Evolutionary conservation across 1,140 invertebrate species (phyloP), one percentile per base, ranked within the genome.

Genomic region (Pissodes strobi): DNA sequence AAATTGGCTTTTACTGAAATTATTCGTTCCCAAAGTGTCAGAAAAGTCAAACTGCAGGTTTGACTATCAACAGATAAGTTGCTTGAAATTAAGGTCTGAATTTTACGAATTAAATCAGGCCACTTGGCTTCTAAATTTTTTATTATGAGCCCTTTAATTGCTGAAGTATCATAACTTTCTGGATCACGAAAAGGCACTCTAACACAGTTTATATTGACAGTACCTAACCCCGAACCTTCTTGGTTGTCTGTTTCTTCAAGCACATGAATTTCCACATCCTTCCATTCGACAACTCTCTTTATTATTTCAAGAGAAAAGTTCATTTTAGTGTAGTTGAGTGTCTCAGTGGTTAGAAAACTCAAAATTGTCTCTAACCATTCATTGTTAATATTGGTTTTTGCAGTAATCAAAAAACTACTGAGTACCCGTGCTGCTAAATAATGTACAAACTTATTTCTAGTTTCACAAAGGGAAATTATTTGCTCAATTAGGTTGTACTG

Each of bases 1-100:
- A 95, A 81, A 81, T 94, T 94, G 10, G 92, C 90, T 79, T 92
- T 93, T 0, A 94, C 91, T 41, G 91, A 93, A 73, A 95, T 94
- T n/a, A 92, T 91, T 63, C 90, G 90, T 74, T 93, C 90, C 92
- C 92, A 94, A 8, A 94, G 79, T 53, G 89, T 86, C 39, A 94
- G 82, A 74, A 94, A 94, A 18, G 90, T 91, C 30, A 93, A 82
- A 43, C 93, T 85, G 76, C 86, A 87, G 66, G 86, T 86, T 80
- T 85, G 86, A 58, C 83, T 80, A 69, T 84, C 83, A 41, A 82
- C 74, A 67, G 68, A 63, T 13, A 83, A 79, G 76, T 83, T 84
- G 76, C 83, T 77, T 51, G 79, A 75, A 71, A 86, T 83, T 52
- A 87, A 74, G 66, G 81, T 79, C 66, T 85, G 85, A 78, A 86